Evolutionary conservation across 2,113 vertebrate genomes (phyloP).

Genomic region (Psittacara wagleri): DNA sequence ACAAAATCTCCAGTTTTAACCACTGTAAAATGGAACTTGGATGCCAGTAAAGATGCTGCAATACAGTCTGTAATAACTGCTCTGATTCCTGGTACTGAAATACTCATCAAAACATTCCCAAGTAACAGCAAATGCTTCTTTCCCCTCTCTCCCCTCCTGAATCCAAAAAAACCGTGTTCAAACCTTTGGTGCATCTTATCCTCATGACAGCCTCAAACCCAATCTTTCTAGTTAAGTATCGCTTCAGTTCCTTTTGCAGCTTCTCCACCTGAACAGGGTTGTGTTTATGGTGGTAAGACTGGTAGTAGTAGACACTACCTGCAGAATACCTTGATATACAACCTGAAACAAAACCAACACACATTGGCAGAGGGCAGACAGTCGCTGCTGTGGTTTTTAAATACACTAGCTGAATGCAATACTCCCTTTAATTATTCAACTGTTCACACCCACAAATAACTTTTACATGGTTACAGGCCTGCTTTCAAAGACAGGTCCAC

Average conservation of each 20-base stretch:
- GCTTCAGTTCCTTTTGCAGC: conserved; percentile 90
- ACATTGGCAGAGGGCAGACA: neutral
- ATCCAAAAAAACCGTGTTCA: neutral
- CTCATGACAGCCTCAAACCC: conserved; percentile 98
- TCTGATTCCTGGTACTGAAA: neutral
- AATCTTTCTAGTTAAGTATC: conserved; percentile 94
- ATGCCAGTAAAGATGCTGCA: neutral
- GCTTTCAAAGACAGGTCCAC: neutral
- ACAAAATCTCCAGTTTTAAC: neutral
- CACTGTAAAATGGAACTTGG: neutral
- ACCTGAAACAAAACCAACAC: conserved; percentile 72
- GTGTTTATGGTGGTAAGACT: conserved; percentile 92
- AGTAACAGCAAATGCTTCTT: neutral
- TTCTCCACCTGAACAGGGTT: conserved; percentile 90
- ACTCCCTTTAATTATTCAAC: neutral
- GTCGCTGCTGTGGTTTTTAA: neutral
- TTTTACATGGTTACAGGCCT: neutral
- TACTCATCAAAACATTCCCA: neutral
- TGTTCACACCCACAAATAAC: neutral
- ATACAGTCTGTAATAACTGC: neutral
- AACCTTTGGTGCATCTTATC: conserved; percentile 98
- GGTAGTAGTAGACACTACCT: conserved; percentile 92
- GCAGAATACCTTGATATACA: conserved; percentile 97
- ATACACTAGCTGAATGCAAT: neutral
- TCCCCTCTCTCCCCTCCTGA: neutral